These are phyloP conservation scores for Pachycephus smyrnensis DNA, from an alignment of 2,888 invertebrate genomes.

Conservation along the genomic window DNA sequence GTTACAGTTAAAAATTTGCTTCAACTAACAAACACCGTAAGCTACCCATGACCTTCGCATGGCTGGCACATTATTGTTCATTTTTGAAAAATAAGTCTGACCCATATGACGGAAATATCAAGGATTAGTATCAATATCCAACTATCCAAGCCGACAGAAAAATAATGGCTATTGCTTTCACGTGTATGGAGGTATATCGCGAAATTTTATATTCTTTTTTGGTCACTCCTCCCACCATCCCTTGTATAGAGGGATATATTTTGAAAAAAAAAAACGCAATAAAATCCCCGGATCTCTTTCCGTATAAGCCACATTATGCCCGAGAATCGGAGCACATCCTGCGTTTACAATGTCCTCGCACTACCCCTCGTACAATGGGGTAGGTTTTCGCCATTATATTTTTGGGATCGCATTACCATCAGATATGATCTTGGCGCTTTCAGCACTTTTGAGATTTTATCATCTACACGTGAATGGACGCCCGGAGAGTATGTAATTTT, in stretches of 20 bases:
- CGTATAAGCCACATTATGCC: constrained; percentile 53
- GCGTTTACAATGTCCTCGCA: constrained; percentile 40
- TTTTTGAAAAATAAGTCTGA: not conserved
- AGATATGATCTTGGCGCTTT: constrained; percentile 49
- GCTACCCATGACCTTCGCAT: not conserved
- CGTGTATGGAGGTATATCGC: not conserved
- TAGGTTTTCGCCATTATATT: constrained; percentile 25
- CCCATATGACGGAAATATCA: not conserved
- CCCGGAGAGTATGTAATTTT: constrained; percentile 39
- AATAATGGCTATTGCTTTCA: not conserved
- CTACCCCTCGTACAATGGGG: constrained; percentile 21
- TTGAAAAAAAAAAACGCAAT: constrained; percentile 15
- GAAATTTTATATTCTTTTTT: not conserved
- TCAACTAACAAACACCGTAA: not conserved
- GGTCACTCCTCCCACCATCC: not conserved
- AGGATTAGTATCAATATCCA: not conserved
- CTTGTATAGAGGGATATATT: not conserved
- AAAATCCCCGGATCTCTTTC: constrained; percentile 20
- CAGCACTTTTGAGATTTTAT: constrained; percentile 49
- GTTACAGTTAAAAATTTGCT: not conserved
- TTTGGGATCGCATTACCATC: constrained; percentile 47
- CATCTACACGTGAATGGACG: constrained; percentile 35
- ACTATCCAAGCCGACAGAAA: not conserved
- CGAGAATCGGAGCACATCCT: constrained; percentile 60
- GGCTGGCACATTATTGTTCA: not conserved